Percentiles rank a stretch among this genome's conserved stretches.
phyloP scores from a whole-genome alignment of 1,140 invertebrate genomes.

The Penaeus vannamei region DNA sequence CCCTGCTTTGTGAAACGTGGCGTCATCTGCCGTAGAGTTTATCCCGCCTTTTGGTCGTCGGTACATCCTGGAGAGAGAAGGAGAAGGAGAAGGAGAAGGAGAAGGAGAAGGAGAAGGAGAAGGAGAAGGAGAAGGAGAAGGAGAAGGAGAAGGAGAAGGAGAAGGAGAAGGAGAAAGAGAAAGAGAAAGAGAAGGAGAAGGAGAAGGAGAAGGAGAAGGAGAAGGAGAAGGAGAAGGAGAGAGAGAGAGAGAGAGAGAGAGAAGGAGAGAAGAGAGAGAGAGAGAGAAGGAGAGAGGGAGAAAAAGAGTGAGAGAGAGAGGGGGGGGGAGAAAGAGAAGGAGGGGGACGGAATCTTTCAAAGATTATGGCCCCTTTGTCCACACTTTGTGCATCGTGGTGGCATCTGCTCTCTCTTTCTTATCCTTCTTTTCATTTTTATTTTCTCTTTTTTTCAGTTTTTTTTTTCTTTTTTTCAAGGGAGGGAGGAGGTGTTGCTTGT shows the following conservation, averaged over 20 bases:
- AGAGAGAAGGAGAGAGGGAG: no score
- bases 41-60: no score
- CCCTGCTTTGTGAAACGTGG: no score
- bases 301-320: no score
- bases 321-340: constrained; percentile 10
- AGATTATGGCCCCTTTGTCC: no score
- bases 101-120: constrained; percentile 11
- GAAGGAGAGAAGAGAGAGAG: constrained; percentile 11
- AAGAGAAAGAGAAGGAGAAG: constrained; percentile 3
- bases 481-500: no score
- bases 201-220: background rate
- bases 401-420: background rate
- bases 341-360: background rate
- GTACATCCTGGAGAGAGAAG: background rate
- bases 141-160: no score
- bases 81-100: constrained; percentile 11
- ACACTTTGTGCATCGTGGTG: no score
- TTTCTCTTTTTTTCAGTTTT: background rate
- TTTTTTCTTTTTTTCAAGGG: no score
- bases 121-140: no score
- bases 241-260: no score
- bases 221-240: background rate
- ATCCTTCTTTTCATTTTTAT: background rate
- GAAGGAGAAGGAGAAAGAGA: constrained; percentile 5
- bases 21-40: no score